Conservation (phyloP, 2,888 invertebrate genomes). For the Trichacis sp. region DNA sequence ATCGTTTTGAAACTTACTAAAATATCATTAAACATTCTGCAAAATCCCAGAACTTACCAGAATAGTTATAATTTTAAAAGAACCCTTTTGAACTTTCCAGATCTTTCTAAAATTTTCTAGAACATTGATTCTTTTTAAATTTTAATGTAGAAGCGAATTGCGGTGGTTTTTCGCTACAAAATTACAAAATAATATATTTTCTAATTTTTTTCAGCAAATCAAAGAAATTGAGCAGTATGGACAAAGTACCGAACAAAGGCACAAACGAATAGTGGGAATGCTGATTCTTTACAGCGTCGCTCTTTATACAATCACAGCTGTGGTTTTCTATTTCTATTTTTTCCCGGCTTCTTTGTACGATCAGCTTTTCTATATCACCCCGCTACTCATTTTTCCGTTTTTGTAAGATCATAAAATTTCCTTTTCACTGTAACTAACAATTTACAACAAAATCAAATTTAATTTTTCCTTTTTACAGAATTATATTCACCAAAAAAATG, state of each 20-base stretch:
- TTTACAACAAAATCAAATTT: not conserved
- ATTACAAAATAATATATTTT: too few relatives aligned
- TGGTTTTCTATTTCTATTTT: constrained; percentile 84
- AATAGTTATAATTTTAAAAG: too few relatives aligned
- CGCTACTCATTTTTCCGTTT: constrained; percentile 83
- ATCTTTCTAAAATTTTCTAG: too few relatives aligned
- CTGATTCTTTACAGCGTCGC: constrained; percentile 80
- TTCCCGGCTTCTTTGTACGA: constrained; percentile 82
- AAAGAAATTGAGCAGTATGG: constrained; percentile 84
- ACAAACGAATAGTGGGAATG: constrained; percentile 85
- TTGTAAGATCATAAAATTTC: constrained; percentile 76
- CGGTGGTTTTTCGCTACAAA: too few relatives aligned
- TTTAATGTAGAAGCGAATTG: too few relatives aligned
- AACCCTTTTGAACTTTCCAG: too few relatives aligned
- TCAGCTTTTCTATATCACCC: constrained; percentile 81
- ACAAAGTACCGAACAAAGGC: constrained; percentile 82
- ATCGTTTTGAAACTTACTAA: too few relatives aligned
- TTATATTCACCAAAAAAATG: constrained; percentile 81
- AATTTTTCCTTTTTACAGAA: constrained; percentile 71
- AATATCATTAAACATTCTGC: too few relatives aligned
- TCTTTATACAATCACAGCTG: constrained; percentile 78
- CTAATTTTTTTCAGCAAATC: constrained; percentile 73
- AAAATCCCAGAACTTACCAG: too few relatives aligned
- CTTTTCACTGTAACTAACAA: not conserved
- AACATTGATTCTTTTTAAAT: too few relatives aligned